These are phyloP conservation scores for Carettochelys insculpta DNA, from an alignment of 2,113 vertebrate genomes.

Conservation along the genomic window DNA sequence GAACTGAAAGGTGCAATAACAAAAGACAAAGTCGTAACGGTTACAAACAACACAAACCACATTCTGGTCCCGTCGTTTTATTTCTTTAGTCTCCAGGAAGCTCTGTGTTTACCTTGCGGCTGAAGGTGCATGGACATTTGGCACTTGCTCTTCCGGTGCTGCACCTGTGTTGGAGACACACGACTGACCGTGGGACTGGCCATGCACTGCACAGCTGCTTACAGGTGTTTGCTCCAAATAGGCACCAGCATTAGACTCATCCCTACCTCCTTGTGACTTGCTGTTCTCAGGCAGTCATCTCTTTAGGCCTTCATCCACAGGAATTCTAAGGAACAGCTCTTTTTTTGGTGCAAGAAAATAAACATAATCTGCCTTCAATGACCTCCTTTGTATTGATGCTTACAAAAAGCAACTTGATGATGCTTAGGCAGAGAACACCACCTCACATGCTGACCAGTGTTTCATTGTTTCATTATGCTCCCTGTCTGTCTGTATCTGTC, in stretches of 20 bases:
- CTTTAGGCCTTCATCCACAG: background rate
- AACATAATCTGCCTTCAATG: background rate
- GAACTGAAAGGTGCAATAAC: background rate
- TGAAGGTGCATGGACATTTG: background rate
- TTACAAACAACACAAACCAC: background rate
- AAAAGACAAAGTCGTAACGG: background rate
- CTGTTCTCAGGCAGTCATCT: background rate
- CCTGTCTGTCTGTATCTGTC: background rate
- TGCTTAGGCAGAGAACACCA: background rate
- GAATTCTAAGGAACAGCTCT: background rate
- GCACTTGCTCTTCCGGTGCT: background rate
- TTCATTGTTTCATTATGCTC: background rate
- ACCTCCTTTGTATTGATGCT: background rate
- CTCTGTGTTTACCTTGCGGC: background rate
- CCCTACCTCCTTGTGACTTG: background rate
- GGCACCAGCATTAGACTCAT: background rate
- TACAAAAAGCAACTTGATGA: background rate
- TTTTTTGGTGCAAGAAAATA: background rate
- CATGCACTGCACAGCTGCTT: background rate
- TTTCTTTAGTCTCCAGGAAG: background rate
- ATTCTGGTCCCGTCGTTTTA: background rate
- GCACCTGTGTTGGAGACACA: fast-evolving
- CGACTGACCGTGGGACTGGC: background rate
- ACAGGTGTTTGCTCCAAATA: background rate
- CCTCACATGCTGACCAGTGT: background rate